A percentile compares a stretch with the other conserved stretches of the same genome.
Conservation (phyloP, 2,888 invertebrate species). For the Hartigia nigra region DNA sequence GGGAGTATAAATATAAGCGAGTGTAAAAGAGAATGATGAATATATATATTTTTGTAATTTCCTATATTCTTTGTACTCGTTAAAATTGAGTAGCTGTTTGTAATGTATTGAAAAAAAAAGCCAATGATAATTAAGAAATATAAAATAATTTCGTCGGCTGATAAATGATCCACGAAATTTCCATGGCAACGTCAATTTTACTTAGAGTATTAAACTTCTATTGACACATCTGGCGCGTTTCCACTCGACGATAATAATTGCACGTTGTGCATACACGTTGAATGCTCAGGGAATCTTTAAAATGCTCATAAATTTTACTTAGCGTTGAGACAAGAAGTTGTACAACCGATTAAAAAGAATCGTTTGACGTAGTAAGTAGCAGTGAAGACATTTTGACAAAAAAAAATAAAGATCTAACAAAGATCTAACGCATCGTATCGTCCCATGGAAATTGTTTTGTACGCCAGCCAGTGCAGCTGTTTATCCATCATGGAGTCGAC, state of each 20-base stretch:
- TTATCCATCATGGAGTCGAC: neutral
- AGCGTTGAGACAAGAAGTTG: neutral
- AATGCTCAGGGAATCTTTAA: neutral
- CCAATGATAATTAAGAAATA: neutral
- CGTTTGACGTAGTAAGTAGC: neutral
- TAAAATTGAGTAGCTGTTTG: neutral
- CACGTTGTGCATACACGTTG: neutral
- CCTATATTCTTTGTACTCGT: too few relatives aligned
- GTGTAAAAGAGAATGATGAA: neutral
- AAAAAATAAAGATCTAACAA: too few relatives aligned
- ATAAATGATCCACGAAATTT: neutral
- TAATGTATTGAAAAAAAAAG: neutral
- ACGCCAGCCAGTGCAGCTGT: neutral
- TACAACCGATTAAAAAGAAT: neutral
- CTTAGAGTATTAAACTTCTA: neutral
- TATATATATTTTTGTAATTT: too few relatives aligned
- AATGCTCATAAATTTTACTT: neutral
- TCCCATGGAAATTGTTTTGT: neutral
- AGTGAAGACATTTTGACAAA: neutral
- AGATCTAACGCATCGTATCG: neutral
- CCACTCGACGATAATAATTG: neutral
- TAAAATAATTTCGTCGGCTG: neutral
- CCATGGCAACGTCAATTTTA: neutral
- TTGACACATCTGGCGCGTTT: neutral
- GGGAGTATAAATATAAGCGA: conserved; percentile 1